Percentiles rank a stretch among this genome's conserved stretches.
Conservation (phyloP, 2,113 vertebrate genomes). For the Heterotis niloticus region DNA sequence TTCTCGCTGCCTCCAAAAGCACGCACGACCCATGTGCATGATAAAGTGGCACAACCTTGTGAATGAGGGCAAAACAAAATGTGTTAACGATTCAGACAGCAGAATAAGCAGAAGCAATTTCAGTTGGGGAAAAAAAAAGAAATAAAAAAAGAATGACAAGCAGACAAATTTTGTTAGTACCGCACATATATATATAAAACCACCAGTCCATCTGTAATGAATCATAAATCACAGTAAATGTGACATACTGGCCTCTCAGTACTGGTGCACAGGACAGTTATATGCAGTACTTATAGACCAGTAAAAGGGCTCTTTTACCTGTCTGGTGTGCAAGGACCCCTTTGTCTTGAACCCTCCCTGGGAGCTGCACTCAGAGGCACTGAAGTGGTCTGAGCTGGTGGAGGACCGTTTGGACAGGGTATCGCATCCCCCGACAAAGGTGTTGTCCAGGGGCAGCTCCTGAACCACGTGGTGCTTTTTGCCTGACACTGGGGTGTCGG, state of each 20-base stretch:
- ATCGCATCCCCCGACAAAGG: conserved; percentile 98
- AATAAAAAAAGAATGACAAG: conserved; percentile 12
- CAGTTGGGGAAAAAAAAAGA: no score
- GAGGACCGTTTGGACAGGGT: conserved; percentile 98
- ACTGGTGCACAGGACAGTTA: conserved; percentile 96
- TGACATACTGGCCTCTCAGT: conserved; percentile 84
- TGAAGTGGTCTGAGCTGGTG: conserved; percentile 99
- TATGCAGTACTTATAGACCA: conserved; percentile 99
- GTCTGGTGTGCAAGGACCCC: conserved; percentile 98
- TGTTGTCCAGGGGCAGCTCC: conserved; percentile 99
- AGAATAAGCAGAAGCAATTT: no score
- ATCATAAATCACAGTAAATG: conserved; percentile 57
- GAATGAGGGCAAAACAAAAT: neutral
- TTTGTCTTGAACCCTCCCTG: conserved; percentile 99
- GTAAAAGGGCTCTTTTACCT: conserved; percentile 99
- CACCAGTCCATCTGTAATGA: conserved; percentile 38
- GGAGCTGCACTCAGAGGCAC: conserved; percentile 99
- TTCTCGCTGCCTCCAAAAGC: conserved; percentile 41
- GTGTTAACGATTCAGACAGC: neutral
- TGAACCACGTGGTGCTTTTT: conserved; percentile 99
- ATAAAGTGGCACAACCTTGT: neutral
- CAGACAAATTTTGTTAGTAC: conserved; percentile 30
- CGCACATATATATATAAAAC: conserved; percentile 32
- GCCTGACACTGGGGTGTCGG: conserved; percentile 94
- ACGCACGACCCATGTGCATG: neutral